phyloP scores from a whole-genome alignment of 2,797 vertebrate genomes.

The Hoplostethus mediterraneus region DNA sequence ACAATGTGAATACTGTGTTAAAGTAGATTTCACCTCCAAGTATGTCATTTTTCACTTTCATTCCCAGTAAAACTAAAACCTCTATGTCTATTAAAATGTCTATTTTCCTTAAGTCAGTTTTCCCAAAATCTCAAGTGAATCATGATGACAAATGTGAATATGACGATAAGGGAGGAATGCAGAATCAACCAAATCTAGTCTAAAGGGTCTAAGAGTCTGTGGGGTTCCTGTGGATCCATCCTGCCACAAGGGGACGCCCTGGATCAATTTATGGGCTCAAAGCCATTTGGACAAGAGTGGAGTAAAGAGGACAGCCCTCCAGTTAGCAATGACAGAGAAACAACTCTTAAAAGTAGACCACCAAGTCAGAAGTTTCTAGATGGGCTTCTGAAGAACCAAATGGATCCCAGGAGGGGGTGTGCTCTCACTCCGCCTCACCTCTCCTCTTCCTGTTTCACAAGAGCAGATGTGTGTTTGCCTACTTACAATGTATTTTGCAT shows the following conservation, averaged over 20 bases:
- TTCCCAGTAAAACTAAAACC: no score
- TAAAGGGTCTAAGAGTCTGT: not conserved
- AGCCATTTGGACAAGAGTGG: not conserved
- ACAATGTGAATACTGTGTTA: no score
- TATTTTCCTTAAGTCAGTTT: no score
- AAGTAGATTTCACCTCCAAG: no score
- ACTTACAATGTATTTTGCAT: conserved; percentile 36
- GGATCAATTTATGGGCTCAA: not conserved
- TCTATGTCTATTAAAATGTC: no score
- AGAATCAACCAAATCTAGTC: not conserved
- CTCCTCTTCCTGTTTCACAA: conserved; percentile 29
- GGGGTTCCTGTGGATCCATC: not conserved
- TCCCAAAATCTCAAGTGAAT: not conserved
- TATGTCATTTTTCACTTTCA: no score
- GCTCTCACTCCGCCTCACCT: not conserved
- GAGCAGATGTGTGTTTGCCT: conserved; percentile 29
- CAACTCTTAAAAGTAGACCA: no score
- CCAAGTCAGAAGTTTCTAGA: no score
- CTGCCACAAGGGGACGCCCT: not conserved
- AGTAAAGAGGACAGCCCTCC: not conserved
- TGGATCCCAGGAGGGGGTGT: not conserved
- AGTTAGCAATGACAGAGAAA: not conserved
- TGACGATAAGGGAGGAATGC: not conserved
- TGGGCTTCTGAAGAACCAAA: no score
- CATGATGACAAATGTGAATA: not conserved